Conservation (phyloP, 2,888 invertebrate species). For the Lithophane ornitopus region DNA sequence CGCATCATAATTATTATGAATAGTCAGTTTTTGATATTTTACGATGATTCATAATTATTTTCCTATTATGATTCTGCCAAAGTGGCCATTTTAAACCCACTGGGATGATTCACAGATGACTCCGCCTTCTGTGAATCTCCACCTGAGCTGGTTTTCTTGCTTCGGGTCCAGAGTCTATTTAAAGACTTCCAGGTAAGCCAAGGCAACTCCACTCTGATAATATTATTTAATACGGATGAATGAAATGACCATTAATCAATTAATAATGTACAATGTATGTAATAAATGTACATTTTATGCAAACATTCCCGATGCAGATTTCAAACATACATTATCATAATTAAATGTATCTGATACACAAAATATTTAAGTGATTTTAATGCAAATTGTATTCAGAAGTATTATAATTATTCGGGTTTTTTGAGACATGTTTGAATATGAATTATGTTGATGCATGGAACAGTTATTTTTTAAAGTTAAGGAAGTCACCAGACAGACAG, state of each 20-base stretch:
- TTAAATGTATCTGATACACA: slow-evolving; percentile 35
- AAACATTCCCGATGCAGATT: slow-evolving; percentile 12
- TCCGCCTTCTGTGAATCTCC: no score
- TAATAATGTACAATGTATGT: not conserved
- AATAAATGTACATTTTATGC: slow-evolving; percentile 2
- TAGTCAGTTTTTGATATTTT: no score
- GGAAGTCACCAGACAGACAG: slow-evolving; percentile 1
- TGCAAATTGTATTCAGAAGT: slow-evolving; percentile 32
- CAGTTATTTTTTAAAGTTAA: slow-evolving; percentile 24
- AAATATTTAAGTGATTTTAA: slow-evolving; percentile 29
- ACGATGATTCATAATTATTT: no score
- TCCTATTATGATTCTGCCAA: no score
- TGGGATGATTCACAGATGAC: no score
- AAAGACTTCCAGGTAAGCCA: no score
- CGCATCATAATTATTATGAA: no score
- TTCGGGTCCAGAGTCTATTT: no score
- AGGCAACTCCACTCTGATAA: no score
- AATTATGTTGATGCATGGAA: slow-evolving; percentile 15
- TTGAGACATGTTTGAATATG: slow-evolving; percentile 29
- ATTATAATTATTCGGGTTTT: slow-evolving; percentile 4
- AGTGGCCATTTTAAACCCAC: no score
- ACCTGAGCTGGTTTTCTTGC: no score
- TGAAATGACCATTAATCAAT: slow-evolving; percentile 1
- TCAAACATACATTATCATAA: slow-evolving; percentile 22
- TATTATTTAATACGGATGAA: not conserved